Evolutionary conservation across 1,140 invertebrate genomes (phyloP), one percentile per base, ranked within the genome.

Genomic region (Ladona fulva): DNA sequence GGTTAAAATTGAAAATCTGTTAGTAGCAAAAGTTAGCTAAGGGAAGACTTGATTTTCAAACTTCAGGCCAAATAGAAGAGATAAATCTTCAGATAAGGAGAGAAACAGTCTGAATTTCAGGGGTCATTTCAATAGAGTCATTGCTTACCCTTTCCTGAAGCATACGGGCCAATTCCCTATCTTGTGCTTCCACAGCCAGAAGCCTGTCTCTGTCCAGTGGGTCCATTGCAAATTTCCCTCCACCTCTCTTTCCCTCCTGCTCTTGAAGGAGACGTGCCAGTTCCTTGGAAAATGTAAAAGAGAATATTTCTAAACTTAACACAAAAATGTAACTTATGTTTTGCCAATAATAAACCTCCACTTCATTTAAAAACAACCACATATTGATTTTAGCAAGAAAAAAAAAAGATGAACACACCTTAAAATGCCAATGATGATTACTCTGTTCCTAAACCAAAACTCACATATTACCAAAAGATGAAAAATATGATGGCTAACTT

Each of bases 161-260:
- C 83, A 97, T 90, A 82, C 92, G 90, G 0, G 96, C 96, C 1
- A 97, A 86, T 84, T 97, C 94, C 75, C 94, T 91, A 84, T 98
- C 96, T 83, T 97, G 95, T 6, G 93, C 93, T 86, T 98, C 95
- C 76, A 97, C 95, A 11, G 94, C 94, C 79, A 92, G 83, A 80
- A 93, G 88, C 82, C 91, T 89, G 85, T 95, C 93, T 37, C 87
- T 81, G 81, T 94, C 88, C 25, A 91, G 83, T 81, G 91, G 86
- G 24, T 88, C 87, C 80, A 89, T 87, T 78, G 89, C 86, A 1
- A 37, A 1, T 16, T 86, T 83, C 37, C 88, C 88, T 80, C 89
- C 90, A 78, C 89, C 88, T 80, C 79, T 81, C 83, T 85, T 90
- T 42, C 83, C 86, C 83, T 92, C 90, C 81, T 91, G 88, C 80